A percentile compares a stretch with the other conserved stretches of the same genome.
Conservation (phyloP, 2,113 vertebrate species). For the Jacana jacana region DNA sequence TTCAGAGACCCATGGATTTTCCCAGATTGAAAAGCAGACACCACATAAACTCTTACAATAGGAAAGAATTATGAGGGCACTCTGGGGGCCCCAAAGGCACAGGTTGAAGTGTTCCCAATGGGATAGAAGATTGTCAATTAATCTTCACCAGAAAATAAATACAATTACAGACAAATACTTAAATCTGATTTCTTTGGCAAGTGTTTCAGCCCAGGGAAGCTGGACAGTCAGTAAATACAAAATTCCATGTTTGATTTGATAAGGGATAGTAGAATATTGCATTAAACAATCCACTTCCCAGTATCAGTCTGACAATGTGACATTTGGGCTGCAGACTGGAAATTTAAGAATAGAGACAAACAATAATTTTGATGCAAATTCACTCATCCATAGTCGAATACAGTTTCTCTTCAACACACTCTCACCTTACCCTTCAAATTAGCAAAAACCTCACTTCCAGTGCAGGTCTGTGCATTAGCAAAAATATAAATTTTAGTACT, state of each 20-base stretch:
- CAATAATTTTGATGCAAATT: not conserved
- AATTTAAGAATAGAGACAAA: not conserved
- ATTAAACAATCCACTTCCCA: not conserved
- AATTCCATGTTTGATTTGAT: not conserved
- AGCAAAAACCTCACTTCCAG: not conserved
- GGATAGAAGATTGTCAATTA: not conserved
- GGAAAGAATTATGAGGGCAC: not conserved
- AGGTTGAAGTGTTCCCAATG: rapidly evolving
- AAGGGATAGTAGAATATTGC: not conserved
- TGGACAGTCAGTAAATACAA: not conserved
- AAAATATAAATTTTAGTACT: not conserved
- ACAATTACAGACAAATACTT: not conserved
- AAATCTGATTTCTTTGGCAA: not conserved
- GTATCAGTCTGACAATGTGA: not conserved
- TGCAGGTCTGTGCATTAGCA: rapidly evolving
- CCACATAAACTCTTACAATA: rapidly evolving
- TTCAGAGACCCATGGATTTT: not conserved
- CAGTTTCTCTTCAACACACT: not conserved
- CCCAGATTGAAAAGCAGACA: not conserved
- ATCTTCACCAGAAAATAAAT: not conserved
- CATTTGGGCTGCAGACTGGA: not conserved
- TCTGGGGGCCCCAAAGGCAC: not conserved
- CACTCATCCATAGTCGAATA: not conserved
- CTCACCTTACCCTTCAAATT: not conserved
- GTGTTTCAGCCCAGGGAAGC: not conserved